A percentile compares a stretch with the other conserved stretches of the same genome.
Evolutionary conservation across 2,888 invertebrate genomes (phyloP).

Genomic region (Tridacna gigas): DNA sequence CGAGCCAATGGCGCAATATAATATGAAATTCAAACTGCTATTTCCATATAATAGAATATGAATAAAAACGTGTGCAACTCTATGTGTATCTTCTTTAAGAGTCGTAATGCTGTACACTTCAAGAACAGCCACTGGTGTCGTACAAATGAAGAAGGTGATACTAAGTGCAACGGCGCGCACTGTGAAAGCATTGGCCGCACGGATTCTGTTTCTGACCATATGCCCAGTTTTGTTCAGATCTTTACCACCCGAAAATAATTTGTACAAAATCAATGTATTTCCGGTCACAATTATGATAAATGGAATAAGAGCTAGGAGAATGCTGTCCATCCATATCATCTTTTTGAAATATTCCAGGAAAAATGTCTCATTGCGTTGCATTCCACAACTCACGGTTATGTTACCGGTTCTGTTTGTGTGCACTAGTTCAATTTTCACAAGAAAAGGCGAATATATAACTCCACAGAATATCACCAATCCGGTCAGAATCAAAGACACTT

Average conservation of each 20-base stretch:
- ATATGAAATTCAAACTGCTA: slow-evolving; percentile 53
- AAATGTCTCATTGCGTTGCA: slow-evolving; percentile 22
- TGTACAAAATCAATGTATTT: slow-evolving; percentile 47
- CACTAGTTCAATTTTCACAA: slow-evolving; percentile 12
- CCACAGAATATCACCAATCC: slow-evolving; percentile 27
- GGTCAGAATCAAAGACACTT: slow-evolving; percentile 38
- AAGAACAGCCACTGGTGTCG: slow-evolving; percentile 39
- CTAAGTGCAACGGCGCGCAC: slow-evolving; percentile 57
- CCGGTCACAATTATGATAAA: slow-evolving; percentile 49
- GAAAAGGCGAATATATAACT: slow-evolving; percentile 43
- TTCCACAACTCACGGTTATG: slow-evolving; percentile 22
- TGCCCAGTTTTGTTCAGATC: slow-evolving; percentile 26
- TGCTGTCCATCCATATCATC: slow-evolving; percentile 55
- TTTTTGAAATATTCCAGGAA: slow-evolving; percentile 32
- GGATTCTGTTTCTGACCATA: slow-evolving; percentile 29
- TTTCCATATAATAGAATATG: slow-evolving; percentile 54
- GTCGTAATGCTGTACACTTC: slow-evolving; percentile 37
- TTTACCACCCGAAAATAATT: slow-evolving; percentile 42
- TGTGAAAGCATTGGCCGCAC: slow-evolving; percentile 54
- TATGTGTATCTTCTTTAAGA: not conserved
- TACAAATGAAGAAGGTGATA: slow-evolving; percentile 46
- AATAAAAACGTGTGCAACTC: slow-evolving; percentile 34
- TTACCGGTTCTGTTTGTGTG: not conserved
- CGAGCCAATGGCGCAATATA: slow-evolving; percentile 56
- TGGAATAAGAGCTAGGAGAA: slow-evolving; percentile 46